Evolutionary conservation across 2,113 vertebrate species (phyloP).

Genomic region (Muntiacus muntjak): DNA sequence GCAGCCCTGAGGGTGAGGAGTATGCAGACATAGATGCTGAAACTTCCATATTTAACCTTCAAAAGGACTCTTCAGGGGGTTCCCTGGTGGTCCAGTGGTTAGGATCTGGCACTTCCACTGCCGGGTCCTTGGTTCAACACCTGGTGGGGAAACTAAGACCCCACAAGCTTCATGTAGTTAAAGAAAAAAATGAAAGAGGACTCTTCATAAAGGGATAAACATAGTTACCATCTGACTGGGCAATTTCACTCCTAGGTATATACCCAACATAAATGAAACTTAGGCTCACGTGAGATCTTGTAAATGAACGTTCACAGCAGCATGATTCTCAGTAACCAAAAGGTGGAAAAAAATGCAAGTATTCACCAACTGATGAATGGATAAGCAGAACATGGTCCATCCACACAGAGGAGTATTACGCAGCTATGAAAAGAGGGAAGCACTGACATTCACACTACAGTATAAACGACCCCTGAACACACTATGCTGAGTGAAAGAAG

Average conservation of each 20-base stretch:
- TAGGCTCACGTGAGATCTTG: background rate
- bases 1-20: background rate
- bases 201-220: background rate
- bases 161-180: background rate
- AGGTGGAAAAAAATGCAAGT: background rate
- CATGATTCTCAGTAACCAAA: background rate
- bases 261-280: background rate
- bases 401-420: background rate
- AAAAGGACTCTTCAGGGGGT: background rate
- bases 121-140: background rate
- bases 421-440: fast-evolving
- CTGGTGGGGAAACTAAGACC: background rate
- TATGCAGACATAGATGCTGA: background rate
- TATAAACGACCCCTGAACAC: background rate
- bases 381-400: background rate
- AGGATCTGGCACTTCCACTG: background rate
- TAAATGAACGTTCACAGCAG: background rate
- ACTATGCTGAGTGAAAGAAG: background rate
- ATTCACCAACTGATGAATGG: fast-evolving
- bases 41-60: background rate
- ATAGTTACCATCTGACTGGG: background rate
- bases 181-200: background rate
- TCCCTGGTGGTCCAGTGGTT: background rate
- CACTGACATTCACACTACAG: background rate
- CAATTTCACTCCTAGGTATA: background rate